Evolutionary conservation across 2,113 vertebrate genomes (phyloP), one percentile per base, ranked within the genome.

Genomic region (Carettochelys insculpta): DNA sequence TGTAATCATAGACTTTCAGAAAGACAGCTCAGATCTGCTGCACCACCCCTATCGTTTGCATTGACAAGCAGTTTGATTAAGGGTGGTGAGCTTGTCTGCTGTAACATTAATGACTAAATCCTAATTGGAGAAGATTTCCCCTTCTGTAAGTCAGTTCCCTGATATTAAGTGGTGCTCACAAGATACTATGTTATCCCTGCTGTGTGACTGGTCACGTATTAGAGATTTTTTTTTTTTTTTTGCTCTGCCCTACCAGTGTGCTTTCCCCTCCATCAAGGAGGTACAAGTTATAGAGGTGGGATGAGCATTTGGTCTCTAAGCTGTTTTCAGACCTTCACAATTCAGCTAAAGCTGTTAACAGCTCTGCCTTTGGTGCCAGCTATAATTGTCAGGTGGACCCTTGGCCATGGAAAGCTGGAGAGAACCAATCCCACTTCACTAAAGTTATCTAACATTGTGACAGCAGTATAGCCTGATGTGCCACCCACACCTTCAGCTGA

Each of bases 1-100:
- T 89, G 85, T 95, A 94, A 90, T 94, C 78, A 73, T n/a, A 92
- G 87, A 48, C 48, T 95, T 96, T 77, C 31, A 94, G 80, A 82
- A 88, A 89, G 87, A 20, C 27, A 86, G 53, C 91, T 87, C 47
- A 94, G 81, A 56, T 96, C 77, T 96, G 76, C 11, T 92, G 90
- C 92, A 29, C 52, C 82, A 94, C 80, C 80, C 48, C 80, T 84
- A 2, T 71, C 27, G 41, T 91, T n/a, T 97, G 91, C 81, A 80
- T 79, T 96, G 81, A 95, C 47, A 94, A 68, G 48, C 85, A 94
- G 38, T 95, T 93, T 83, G 84, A 53, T 52, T 68, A 48, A 68
- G 45, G 77, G 51, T 94, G 38, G 58, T 84, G 87, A 92, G 47
- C 41, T 96, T 90, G 78, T 75, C 88, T 83, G 47, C 89, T 96